phyloP scores from a whole-genome alignment of 2,888 invertebrate genomes.

The Lepidonotus clava region DNA sequence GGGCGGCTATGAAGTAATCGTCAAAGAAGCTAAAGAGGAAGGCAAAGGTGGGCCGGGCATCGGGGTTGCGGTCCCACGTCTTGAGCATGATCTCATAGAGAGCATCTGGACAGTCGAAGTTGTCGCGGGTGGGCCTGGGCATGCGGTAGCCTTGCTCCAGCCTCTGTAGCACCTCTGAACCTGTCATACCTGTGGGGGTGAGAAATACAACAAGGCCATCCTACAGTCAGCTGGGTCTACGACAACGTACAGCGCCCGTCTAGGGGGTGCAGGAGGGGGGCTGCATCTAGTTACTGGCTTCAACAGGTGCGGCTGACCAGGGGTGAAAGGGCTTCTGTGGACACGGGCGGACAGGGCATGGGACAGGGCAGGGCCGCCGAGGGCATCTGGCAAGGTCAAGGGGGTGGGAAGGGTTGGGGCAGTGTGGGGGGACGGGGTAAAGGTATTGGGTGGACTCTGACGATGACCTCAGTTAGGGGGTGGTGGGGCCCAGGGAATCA shows the following conservation, averaged over 20 bases:
- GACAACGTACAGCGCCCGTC: not conserved
- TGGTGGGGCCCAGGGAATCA: not conserved
- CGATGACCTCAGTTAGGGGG: not conserved
- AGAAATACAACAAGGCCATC: not conserved
- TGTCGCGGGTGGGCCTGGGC: slow-evolving; percentile 89
- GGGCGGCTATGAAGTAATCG: slow-evolving; percentile 76
- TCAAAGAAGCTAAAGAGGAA: slow-evolving; percentile 83
- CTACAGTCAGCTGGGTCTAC: not conserved
- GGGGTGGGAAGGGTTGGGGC: not conserved
- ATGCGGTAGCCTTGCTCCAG: slow-evolving; percentile 97
- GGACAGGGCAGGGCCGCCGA: not conserved
- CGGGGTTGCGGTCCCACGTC: slow-evolving; percentile 84
- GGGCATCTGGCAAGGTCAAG: not conserved
- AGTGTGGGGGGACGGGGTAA: not conserved
- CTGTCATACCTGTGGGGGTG: slow-evolving; percentile 58
- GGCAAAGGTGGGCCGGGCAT: slow-evolving; percentile 97
- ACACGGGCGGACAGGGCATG: not conserved
- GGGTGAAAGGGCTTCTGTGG: not conserved
- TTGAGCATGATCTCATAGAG: slow-evolving; percentile 90
- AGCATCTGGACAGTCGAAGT: slow-evolving; percentile 88
- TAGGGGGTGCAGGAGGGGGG: not conserved
- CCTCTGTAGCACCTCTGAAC: slow-evolving; percentile 86
- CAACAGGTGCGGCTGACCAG: slow-evolving; percentile 12
- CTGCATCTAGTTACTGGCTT: not conserved
- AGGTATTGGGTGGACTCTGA: not conserved